Evolutionary conservation across 1,140 invertebrate genomes (phyloP).

Genomic region (Bradysia coprophila): DNA sequence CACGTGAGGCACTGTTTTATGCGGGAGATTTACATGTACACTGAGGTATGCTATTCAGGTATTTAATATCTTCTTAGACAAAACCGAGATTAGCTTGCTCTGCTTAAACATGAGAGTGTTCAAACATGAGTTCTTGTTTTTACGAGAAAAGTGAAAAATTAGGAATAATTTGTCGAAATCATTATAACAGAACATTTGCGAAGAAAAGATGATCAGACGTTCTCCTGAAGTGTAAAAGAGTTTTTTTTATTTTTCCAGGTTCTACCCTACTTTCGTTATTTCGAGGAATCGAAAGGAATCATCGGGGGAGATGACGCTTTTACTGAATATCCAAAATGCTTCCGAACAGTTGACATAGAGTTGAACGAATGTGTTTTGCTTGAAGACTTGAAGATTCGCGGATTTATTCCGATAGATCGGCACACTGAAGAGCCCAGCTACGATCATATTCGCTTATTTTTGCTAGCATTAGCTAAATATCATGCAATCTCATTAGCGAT

Average conservation of each 20-base stretch:
- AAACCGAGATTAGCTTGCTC: too few species aligned
- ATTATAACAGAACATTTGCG: background rate
- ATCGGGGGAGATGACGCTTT: constrained; percentile 6
- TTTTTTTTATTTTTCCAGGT: background rate
- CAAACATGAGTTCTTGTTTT: too few species aligned
- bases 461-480: constrained; percentile 20
- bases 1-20: background rate
- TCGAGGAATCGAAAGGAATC: constrained; percentile 8
- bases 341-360: constrained; percentile 9
- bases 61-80: too few species aligned
- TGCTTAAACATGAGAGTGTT: too few species aligned
- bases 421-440: constrained; percentile 16
- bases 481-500: constrained; percentile 23
- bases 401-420: constrained; percentile 14
- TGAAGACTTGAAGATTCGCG: constrained; percentile 20
- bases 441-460: constrained; percentile 14
- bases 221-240: background rate
- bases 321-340: constrained; percentile 8
- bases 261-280: constrained; percentile 11
- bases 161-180: background rate
- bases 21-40: constrained; percentile 14
- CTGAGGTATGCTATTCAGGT: constrained; percentile 3
- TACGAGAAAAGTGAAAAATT: too few species aligned
- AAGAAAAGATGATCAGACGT: background rate
- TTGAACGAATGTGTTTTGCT: constrained; percentile 18